Conservation (phyloP, 2,113 vertebrate species). For the Phylloscopus trochilus region DNA sequence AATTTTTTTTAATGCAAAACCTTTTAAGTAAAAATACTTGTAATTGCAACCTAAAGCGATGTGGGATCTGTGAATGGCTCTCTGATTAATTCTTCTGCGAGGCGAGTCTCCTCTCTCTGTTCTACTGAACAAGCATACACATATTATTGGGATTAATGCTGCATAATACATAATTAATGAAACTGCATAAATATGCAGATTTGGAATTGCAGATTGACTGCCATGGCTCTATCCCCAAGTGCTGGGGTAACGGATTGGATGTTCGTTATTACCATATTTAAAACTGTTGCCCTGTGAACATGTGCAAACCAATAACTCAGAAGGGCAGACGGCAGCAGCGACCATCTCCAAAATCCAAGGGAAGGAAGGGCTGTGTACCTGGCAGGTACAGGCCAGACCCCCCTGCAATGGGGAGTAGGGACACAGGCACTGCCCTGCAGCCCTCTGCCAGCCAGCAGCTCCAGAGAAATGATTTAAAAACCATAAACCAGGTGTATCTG, state of each 20-base stretch:
- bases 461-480: not conserved
- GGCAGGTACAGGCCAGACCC: not conserved
- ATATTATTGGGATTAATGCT: slow-evolving; percentile 56
- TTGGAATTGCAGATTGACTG: slow-evolving; percentile 66
- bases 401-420: not conserved
- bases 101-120: not conserved
- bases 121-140: slow-evolving; percentile 39
- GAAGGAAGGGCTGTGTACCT: not conserved
- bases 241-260: slow-evolving; percentile 55
- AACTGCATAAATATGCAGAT: slow-evolving; percentile 74
- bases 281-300: slow-evolving; percentile 4
- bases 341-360: not conserved
- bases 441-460: not conserved
- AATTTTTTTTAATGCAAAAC: slow-evolving; percentile 43
- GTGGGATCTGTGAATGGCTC: not conserved
- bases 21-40: slow-evolving; percentile 55
- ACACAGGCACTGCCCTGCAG: not conserved
- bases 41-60: slow-evolving; percentile 46
- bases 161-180: slow-evolving; percentile 70
- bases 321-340: not conserved
- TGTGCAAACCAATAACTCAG: not conserved
- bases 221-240: slow-evolving; percentile 45
- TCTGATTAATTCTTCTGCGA: slow-evolving; percentile 33
- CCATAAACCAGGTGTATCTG: rapidly evolving
- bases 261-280: slow-evolving; percentile 55